These are phyloP conservation scores for Leucopternis melanops DNA, from an alignment of 2,113 vertebrate species.

Conservation along the genomic window DNA sequence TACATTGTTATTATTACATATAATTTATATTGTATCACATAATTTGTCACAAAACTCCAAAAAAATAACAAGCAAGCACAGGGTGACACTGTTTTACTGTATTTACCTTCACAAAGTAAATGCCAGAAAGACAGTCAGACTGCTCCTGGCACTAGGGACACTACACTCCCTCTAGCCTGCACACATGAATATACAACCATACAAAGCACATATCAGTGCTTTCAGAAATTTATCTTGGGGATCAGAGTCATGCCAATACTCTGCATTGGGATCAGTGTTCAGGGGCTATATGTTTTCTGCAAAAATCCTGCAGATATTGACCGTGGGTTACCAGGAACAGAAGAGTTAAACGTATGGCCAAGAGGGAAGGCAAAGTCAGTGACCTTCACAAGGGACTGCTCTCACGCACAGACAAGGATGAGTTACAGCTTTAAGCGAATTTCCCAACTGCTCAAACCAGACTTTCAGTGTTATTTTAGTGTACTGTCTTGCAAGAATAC, in stretches of 20 bases:
- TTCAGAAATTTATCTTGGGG: not conserved
- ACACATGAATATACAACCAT: fast-evolving
- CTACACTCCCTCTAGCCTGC: not conserved
- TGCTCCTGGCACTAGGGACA: fast-evolving
- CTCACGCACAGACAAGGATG: fast-evolving
- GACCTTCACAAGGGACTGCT: not conserved
- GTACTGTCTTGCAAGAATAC: not conserved
- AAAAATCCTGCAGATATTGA: not conserved
- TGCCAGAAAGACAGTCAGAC: too few species aligned
- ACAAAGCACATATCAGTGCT: fast-evolving
- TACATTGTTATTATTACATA: not conserved
- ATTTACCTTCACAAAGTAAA: not conserved
- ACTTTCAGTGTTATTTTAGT: not conserved
- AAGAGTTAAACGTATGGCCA: fast-evolving
- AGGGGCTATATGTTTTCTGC: not conserved
- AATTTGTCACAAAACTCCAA: not conserved
- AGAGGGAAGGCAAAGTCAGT: not conserved
- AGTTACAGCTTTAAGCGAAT: not conserved
- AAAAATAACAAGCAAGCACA: not conserved
- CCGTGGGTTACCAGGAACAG: not conserved
- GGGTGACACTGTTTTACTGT: too few species aligned
- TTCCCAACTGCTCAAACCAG: not conserved
- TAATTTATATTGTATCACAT: not conserved
- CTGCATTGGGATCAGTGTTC: not conserved
- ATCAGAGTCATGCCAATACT: not conserved